These are phyloP conservation scores for Ceratina australensis DNA, from an alignment of 1,140 invertebrate genomes.

Conservation along the genomic window DNA sequence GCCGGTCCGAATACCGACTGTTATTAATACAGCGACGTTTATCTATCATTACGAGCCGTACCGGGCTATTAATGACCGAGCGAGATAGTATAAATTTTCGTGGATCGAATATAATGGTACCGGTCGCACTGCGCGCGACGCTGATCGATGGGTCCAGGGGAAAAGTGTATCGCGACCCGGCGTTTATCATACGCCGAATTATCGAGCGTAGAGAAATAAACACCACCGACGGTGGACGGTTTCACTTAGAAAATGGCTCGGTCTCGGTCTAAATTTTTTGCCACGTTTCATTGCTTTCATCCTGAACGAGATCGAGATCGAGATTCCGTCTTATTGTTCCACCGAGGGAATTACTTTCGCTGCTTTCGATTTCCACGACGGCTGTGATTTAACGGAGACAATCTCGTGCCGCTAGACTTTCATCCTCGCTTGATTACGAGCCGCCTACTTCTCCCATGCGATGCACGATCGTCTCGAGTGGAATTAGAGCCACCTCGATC, in stretches of 20 bases:
- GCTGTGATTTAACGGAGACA: constrained; percentile 52
- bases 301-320: constrained; percentile 43
- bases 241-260: constrained; percentile 13
- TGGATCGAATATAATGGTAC: constrained; percentile 3
- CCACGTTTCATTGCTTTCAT: constrained; percentile 31
- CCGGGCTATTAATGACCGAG: constrained; percentile 25
- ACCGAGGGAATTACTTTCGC: constrained; percentile 59
- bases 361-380: constrained; percentile 57
- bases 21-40: constrained; percentile 41
- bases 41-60: constrained; percentile 37
- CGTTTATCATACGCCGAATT: constrained; percentile 30
- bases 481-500: neutral
- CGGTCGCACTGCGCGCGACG: neutral
- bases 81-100: constrained; percentile 26
- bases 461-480: neutral
- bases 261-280: constrained; percentile 36
- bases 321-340: constrained; percentile 49
- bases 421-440: constrained; percentile 49
- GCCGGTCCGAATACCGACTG: constrained; percentile 28
- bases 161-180: constrained; percentile 7
- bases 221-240: neutral
- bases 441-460: constrained; percentile 1
- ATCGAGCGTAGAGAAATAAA: neutral
- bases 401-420: constrained; percentile 43
- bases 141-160: constrained; percentile 1